A percentile compares a stretch with the other conserved stretches of the same genome.
Conservation (phyloP, 2,888 invertebrate genomes). For the Eustalomyia histrio region DNA sequence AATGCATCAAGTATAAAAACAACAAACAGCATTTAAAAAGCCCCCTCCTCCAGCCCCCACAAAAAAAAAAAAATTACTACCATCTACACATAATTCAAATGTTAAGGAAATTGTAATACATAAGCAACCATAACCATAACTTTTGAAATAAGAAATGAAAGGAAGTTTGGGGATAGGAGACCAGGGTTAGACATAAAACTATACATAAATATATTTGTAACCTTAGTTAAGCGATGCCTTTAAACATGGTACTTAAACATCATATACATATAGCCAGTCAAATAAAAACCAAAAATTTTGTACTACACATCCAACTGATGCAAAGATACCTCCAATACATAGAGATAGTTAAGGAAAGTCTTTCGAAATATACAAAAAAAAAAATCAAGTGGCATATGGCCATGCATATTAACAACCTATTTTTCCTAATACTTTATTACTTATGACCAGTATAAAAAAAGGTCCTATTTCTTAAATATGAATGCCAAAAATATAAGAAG, state of each 20-base stretch:
- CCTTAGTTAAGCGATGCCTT: conserved; percentile 30
- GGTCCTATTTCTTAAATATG: conserved; percentile 3
- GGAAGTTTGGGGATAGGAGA: neutral
- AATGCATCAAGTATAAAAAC: conserved; percentile 46
- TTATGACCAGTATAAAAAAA: conserved; percentile 27
- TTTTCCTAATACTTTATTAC: conserved; percentile 68
- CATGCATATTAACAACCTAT: conserved; percentile 77
- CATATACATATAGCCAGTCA: neutral
- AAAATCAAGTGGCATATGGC: conserved; percentile 70
- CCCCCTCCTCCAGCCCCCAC: neutral
- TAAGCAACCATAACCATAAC: conserved; percentile 41
- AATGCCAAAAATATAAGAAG: conserved; percentile 12
- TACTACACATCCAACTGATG: neutral
- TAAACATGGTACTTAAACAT: conserved; percentile 23
- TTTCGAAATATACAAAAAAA: conserved; percentile 20
- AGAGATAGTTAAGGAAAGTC: conserved; percentile 7
- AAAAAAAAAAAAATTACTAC: conserved; percentile 14
- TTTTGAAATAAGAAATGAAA: neutral
- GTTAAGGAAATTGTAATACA: conserved; percentile 30
- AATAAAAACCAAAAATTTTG: neutral
- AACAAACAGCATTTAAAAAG: conserved; percentile 5
- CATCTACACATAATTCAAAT: conserved; percentile 31
- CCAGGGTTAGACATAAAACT: neutral
- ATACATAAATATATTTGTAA: conserved; percentile 28
- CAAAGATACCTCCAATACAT: conserved; percentile 8